A percentile compares a stretch with the other conserved stretches of the same genome.
Evolutionary conservation across 2,797 vertebrate genomes (phyloP).

Genomic region (Paratrypauchen microcephalus): DNA sequence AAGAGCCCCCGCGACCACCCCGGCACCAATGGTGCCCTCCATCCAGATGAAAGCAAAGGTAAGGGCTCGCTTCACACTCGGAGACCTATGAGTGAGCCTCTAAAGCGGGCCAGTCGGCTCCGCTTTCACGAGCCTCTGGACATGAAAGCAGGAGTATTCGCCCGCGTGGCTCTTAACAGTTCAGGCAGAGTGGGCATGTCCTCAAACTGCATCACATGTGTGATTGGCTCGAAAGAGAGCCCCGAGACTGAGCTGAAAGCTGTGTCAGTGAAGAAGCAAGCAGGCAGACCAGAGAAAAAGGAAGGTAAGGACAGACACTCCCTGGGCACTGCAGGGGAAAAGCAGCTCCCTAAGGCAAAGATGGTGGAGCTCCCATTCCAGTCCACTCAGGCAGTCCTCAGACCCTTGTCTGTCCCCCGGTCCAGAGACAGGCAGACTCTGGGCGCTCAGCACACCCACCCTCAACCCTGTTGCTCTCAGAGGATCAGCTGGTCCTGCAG

Average conservation of each 20-base stretch:
- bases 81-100: constrained; percentile 80
- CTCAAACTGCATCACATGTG: constrained; percentile 91
- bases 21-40: constrained; percentile 77
- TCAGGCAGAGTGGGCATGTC: constrained; percentile 86
- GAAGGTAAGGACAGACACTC: constrained; percentile 34
- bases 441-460: constrained; percentile 30
- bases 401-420: constrained; percentile 50
- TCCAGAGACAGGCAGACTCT: constrained; percentile 63
- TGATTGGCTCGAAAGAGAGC: constrained; percentile 84
- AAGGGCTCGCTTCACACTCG: constrained; percentile 76
- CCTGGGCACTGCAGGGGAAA: constrained; percentile 32
- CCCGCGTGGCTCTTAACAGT: constrained; percentile 83
- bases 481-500: constrained; percentile 69
- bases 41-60: constrained; percentile 86
- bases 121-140: constrained; percentile 71
- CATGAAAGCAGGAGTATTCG: constrained; percentile 77
- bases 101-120: constrained; percentile 77
- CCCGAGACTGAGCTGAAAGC: constrained; percentile 80
- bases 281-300: constrained; percentile 10
- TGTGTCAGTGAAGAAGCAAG: constrained; percentile 32
- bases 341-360: constrained; percentile 24
- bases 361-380: constrained; percentile 39
- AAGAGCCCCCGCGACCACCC: constrained; percentile 65
- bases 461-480: constrained; percentile 10
- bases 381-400: constrained; percentile 34